Evolutionary conservation across 2,888 invertebrate species (phyloP), one percentile per base, ranked within the genome.

Genomic region (Tetragonula carbonaria): DNA sequence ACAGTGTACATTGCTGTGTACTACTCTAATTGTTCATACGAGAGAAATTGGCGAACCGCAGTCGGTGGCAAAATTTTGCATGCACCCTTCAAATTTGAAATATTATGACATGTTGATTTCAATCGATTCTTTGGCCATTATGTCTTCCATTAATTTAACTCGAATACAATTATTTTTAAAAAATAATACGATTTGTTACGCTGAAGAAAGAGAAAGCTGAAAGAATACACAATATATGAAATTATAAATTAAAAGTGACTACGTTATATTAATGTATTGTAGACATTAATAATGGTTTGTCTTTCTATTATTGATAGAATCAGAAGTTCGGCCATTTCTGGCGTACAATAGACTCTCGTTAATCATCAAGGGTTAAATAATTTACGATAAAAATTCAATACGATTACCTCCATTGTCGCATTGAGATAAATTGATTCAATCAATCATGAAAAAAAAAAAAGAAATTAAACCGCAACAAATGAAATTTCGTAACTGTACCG

Each of bases 181-280:
- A 2, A n/a, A 57, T 13, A 59, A 59, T 23, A 5, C 11, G 14
- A 57, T 14, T 57, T n/a, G 4, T 57, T 18, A n/a, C 5, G 14
- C n/a, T 4, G n/a, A 28, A 5, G 5, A 0, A 13, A n/a, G n/a
- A 57, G n/a, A n/a, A 5, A 57, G 0, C 0, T 11, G 45, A 45
- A 45, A 45, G 45, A 45, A 45, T 45, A 45, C 8, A 8, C 45
- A 45, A 38, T 38, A 38, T 1, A 8, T 8, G 45, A 45, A 45
- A 45, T 45, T 8, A 45, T 45, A 45, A 45, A 45, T 45, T 45
- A 45, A 45, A 45, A 45, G 45, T 1, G 45, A 45, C 33, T 33
- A 3, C 33, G 33, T 33, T 3, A 33, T 33, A 33, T 33, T 33
- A 33, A 33, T 33, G 28, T 28, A 28, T 28, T 28, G 28, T 28